Percentiles rank a stretch among this genome's conserved stretches.
Evolutionary conservation across 2,113 vertebrate species (phyloP).

Genomic region (Oxyura jamaicensis): DNA sequence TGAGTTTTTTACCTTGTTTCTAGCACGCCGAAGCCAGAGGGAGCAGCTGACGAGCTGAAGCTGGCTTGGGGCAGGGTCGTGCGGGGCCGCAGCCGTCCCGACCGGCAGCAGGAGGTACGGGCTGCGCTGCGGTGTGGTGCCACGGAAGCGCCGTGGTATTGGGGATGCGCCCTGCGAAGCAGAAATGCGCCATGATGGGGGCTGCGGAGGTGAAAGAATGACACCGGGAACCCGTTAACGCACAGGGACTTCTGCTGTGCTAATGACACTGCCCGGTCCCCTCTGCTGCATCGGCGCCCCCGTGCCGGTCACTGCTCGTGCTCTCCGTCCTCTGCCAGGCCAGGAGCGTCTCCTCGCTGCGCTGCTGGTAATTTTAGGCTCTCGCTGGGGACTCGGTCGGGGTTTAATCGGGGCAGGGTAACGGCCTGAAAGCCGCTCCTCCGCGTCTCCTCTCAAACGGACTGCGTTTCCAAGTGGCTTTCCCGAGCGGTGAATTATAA

Average conservation of each 20-base stretch:
- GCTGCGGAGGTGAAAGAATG: rapidly evolving
- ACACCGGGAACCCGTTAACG: rapidly evolving
- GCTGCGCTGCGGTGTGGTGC: rapidly evolving
- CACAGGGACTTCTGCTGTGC: background rate
- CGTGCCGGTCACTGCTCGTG: background rate
- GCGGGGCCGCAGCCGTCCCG: background rate
- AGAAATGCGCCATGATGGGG: rapidly evolving
- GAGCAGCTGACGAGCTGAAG: background rate
- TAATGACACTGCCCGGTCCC: background rate
- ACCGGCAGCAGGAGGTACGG: background rate
- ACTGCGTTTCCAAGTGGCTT: background rate
- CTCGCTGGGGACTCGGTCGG: rapidly evolving
- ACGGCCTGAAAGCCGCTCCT: background rate
- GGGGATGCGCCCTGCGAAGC: background rate
- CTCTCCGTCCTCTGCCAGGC: background rate
- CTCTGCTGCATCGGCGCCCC: background rate
- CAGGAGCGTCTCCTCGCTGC: background rate
- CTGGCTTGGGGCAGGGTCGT: rapidly evolving
- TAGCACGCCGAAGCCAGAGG: background rate
- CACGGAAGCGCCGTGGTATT: background rate
- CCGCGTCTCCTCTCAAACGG: background rate
- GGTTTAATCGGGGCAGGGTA: background rate
- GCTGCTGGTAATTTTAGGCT: background rate
- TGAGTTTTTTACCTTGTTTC: background rate
- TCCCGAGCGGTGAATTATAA: slow-evolving; percentile 15